Conservation (phyloP, 2,797 vertebrate genomes). For the Macropus fuliginosus region DNA sequence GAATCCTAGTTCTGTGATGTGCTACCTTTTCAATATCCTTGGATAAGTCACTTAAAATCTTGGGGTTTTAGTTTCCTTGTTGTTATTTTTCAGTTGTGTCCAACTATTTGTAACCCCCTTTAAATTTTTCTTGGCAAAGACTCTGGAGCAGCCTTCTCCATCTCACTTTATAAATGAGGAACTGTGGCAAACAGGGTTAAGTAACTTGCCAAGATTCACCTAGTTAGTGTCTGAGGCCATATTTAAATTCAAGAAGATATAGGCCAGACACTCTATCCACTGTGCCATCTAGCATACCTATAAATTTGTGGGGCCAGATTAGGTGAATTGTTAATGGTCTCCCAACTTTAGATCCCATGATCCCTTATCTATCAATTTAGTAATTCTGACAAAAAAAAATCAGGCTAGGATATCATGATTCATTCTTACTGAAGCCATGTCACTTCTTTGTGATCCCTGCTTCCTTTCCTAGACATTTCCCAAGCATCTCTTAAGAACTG, state of each 20-base stretch:
- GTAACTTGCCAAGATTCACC: background rate
- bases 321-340: background rate
- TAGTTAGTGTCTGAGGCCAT: background rate
- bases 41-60: background rate
- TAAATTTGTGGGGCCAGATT: background rate
- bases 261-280: background rate
- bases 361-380: background rate
- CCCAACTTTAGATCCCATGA: background rate
- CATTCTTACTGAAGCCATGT: background rate
- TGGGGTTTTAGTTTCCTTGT: background rate
- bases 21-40: background rate
- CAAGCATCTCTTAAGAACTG: background rate
- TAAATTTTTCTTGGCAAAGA: background rate
- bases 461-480: background rate
- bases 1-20: background rate
- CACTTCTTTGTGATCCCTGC: background rate
- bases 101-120: background rate
- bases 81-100: background rate
- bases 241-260: background rate
- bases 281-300: background rate
- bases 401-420: background rate
- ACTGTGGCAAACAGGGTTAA: background rate
- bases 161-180: background rate
- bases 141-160: background rate
- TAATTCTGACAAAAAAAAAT: background rate